A percentile compares a stretch with the other conserved stretches of the same genome.
Evolutionary conservation across 2,113 vertebrate species (phyloP).

Genomic region (Riparia riparia): DNA sequence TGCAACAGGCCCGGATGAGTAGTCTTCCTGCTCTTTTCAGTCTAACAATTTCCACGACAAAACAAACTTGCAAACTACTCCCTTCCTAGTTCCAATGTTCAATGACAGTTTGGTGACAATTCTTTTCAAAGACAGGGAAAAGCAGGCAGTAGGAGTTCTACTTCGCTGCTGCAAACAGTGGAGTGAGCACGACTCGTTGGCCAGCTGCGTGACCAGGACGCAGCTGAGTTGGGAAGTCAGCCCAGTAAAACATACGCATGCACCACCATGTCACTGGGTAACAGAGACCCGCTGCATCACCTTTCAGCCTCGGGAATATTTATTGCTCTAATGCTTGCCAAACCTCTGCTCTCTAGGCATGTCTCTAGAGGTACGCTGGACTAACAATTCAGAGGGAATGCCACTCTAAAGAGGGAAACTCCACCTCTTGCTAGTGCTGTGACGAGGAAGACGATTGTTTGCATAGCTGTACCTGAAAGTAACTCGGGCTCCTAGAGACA

Average conservation of each 20-base stretch:
- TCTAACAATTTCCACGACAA: background rate
- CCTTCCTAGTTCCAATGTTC: background rate
- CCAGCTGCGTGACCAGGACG: background rate
- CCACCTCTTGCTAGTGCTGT: background rate
- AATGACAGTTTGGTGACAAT: background rate
- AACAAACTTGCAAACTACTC: background rate
- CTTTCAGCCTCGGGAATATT: background rate
- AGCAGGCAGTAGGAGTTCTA: background rate
- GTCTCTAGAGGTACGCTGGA: background rate
- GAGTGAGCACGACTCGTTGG: background rate
- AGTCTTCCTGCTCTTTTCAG: background rate
- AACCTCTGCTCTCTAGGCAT: slow-evolving; percentile 21
- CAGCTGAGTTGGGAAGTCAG: background rate
- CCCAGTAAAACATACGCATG: background rate
- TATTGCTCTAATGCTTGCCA: background rate
- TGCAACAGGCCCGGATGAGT: background rate
- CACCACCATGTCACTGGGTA: background rate
- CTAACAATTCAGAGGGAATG: slow-evolving; percentile 38
- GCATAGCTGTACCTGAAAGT: background rate
- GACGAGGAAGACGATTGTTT: background rate
- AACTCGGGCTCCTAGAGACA: background rate
- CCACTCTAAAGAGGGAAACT: background rate
- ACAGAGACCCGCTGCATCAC: background rate
- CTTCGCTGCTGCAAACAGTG: background rate
- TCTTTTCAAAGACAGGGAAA: background rate